phyloP scores from a whole-genome alignment of 2,888 invertebrate genomes.

The Thymelicus sylvestris region DNA sequence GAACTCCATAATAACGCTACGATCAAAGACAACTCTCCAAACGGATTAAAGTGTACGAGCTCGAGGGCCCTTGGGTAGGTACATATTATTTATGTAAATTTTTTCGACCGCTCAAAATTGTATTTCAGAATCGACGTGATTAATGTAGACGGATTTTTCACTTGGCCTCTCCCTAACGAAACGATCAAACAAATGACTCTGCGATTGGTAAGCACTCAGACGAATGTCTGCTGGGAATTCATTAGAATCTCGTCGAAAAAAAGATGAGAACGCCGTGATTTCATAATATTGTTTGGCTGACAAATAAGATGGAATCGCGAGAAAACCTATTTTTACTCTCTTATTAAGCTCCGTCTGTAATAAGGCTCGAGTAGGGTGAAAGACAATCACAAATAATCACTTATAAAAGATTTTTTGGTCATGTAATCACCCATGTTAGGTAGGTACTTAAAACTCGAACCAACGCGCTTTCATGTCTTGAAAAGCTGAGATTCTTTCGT shows the following conservation, averaged over 20 bases:
- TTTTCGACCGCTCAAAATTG: conserved; percentile 76
- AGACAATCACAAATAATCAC: conserved; percentile 62
- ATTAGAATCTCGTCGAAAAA: conserved; percentile 61
- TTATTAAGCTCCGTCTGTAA: conserved; percentile 42
- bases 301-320: conserved; percentile 53
- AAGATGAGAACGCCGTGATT: conserved; percentile 55
- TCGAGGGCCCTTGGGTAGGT: conserved; percentile 70
- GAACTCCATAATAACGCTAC: conserved; percentile 17
- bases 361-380: conserved; percentile 27
- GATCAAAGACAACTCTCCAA: conserved; percentile 44
- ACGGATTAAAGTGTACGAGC: conserved; percentile 62
- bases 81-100: conserved; percentile 83
- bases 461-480: conserved; percentile 46
- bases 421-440: conserved; percentile 53
- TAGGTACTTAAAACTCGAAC: conserved; percentile 43
- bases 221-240: conserved; percentile 71
- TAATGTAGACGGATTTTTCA: conserved; percentile 80
- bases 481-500: conserved; percentile 50
- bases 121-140: conserved; percentile 79
- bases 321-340: conserved; percentile 44
- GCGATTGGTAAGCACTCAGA: conserved; percentile 69
- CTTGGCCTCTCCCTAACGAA: conserved; percentile 71
- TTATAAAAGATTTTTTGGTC: conserved; percentile 56
- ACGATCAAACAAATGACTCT: conserved; percentile 75
- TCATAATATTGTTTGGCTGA: conserved; percentile 57